Conservation (phyloP, 1,140 invertebrate genomes). For the Drosophila sulfurigaster region DNA sequence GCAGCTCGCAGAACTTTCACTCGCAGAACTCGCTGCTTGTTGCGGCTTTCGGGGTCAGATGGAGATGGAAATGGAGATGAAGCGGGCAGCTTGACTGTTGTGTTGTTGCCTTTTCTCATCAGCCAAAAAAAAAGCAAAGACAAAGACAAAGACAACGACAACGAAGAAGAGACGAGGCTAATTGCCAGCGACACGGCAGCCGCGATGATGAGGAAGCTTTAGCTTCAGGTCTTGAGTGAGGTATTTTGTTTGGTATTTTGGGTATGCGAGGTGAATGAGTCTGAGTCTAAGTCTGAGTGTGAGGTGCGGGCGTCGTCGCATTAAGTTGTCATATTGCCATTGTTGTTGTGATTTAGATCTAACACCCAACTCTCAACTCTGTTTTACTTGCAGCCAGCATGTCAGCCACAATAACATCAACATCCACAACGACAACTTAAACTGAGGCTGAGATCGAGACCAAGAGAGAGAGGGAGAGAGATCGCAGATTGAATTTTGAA, state of each 20-base stretch:
- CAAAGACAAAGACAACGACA: constrained; percentile 12
- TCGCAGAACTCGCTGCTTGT: constrained; percentile 86
- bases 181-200: constrained; percentile 64
- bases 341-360: constrained; percentile 26
- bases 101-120: constrained; percentile 37
- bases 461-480: too few relatives aligned
- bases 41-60: constrained; percentile 87
- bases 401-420: constrained; percentile 3
- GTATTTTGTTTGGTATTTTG: constrained; percentile 15
- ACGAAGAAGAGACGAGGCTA: constrained; percentile 30
- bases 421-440: not conserved
- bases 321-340: constrained; percentile 38
- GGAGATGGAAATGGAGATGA: constrained; percentile 5
- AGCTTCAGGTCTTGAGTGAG: not conserved
- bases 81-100: constrained; percentile 18
- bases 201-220: constrained; percentile 13
- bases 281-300: not conserved
- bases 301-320: constrained; percentile 27
- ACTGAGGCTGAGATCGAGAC: too few relatives aligned
- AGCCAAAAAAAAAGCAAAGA: constrained; percentile 6
- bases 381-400: constrained; percentile 32
- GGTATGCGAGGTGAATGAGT: not conserved
- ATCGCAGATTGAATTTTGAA: constrained; percentile 3
- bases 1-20: constrained; percentile 26
- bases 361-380: constrained; percentile 5